phyloP scores from a whole-genome alignment of 2,888 invertebrate species.

The Tenthredo distinguenda region DNA sequence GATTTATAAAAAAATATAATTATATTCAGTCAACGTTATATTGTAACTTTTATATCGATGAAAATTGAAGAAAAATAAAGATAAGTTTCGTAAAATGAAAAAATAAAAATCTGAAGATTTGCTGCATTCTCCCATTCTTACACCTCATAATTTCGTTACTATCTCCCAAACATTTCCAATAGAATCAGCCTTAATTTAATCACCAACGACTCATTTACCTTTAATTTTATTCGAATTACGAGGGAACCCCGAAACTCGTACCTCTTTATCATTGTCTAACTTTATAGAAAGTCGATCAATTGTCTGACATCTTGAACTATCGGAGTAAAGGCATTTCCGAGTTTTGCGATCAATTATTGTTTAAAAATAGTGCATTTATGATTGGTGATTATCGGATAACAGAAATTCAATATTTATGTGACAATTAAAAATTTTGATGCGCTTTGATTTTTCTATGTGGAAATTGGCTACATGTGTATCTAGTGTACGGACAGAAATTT shows the following conservation, averaged over 20 bases:
- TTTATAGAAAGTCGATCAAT: not conserved
- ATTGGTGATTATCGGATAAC: not conserved
- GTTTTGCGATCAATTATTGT: not conserved
- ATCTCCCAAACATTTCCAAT: not conserved
- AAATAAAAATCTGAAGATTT: not conserved
- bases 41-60: not conserved
- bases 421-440: not conserved
- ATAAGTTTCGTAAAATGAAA: not conserved
- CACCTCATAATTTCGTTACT: not conserved
- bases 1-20: not conserved
- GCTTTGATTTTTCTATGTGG: not conserved
- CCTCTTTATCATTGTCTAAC: not conserved
- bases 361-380: not conserved
- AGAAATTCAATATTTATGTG: not conserved
- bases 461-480: not conserved
- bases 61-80: not conserved
- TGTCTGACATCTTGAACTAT: not conserved
- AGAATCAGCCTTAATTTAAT: not conserved
- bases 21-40: not conserved
- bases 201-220: not conserved
- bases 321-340: not conserved
- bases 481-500: not conserved
- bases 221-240: not conserved
- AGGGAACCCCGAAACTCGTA: not conserved
- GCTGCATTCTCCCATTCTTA: not conserved